A percentile compares a stretch with the other conserved stretches of the same genome.
These are phyloP conservation scores for Kradibia gibbosae DNA, from an alignment of 1,140 invertebrate species.

Conservation along the genomic window DNA sequence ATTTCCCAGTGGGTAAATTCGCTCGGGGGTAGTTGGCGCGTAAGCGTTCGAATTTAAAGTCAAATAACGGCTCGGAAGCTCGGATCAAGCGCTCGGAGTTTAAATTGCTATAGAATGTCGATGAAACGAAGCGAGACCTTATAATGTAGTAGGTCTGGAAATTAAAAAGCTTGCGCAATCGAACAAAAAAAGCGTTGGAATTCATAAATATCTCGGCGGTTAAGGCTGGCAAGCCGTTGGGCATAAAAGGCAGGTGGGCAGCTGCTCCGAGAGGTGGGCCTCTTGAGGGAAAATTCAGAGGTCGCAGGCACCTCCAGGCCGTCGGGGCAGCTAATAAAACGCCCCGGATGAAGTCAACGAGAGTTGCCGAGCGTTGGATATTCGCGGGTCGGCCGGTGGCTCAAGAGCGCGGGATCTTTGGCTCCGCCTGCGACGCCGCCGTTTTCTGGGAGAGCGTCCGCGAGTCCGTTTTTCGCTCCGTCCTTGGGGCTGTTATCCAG, in stretches of 20 bases:
- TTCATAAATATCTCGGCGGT: background rate
- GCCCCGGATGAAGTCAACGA: background rate
- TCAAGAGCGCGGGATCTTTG: background rate
- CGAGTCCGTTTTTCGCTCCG: slow-evolving; percentile 50
- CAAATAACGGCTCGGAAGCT: no score
- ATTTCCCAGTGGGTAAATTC: no score
- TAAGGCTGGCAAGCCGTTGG: background rate
- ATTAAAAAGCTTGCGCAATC: slow-evolving; percentile 20
- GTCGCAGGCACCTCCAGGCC: background rate
- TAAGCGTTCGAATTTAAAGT: background rate
- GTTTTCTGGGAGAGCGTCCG: slow-evolving; percentile 65
- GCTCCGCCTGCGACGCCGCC: slow-evolving; percentile 54
- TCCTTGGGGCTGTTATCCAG: slow-evolving; percentile 65
- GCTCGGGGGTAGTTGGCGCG: no score
- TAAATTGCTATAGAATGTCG: background rate
- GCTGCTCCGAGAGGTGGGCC: no score
- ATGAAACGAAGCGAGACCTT: slow-evolving; percentile 1
- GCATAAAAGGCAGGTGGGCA: background rate
- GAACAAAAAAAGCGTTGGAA: background rate
- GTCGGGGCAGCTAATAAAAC: slow-evolving; percentile 5
- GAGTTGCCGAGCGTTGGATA: slow-evolving; percentile 17
- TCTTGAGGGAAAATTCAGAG: background rate
- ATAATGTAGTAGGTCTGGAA: background rate
- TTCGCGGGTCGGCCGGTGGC: slow-evolving; percentile 22
- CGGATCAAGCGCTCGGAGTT: no score